phyloP scores from a whole-genome alignment of 2,888 invertebrate species.

The Synergus laeviventris region DNA sequence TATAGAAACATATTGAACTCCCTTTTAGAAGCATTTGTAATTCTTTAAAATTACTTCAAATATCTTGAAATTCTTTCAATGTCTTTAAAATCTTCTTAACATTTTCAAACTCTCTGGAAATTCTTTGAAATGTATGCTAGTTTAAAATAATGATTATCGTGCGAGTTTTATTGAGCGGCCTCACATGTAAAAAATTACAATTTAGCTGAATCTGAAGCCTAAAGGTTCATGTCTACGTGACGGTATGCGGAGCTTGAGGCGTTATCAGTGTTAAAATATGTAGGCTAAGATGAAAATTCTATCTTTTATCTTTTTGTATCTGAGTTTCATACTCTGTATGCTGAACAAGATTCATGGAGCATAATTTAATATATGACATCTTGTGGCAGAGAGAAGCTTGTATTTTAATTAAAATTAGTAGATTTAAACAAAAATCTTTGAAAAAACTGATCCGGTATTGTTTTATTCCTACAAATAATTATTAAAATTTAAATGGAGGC shows the following conservation, averaged over 20 bases:
- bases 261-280: background rate
- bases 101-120: too few species aligned
- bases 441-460: background rate
- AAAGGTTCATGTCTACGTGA: background rate
- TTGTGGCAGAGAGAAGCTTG: too few species aligned
- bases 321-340: background rate
- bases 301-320: background rate
- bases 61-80: too few species aligned
- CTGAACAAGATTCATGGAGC: background rate
- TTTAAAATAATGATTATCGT: background rate
- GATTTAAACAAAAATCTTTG: background rate
- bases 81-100: too few species aligned
- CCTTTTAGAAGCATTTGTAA: too few species aligned
- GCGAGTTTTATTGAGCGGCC: background rate
- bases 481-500: background rate
- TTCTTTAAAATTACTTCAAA: too few species aligned
- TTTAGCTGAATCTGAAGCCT: background rate
- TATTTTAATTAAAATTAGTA: background rate
- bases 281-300: background rate
- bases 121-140: too few species aligned
- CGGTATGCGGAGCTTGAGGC: background rate
- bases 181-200: background rate
- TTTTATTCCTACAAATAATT: background rate
- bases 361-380: background rate
- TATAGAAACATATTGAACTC: too few species aligned